Evolutionary conservation across 92 coral and sea anemone genomes (phyloP), one percentile per base, ranked within the genome.

Genomic region (Nematostella vectensis): DNA sequence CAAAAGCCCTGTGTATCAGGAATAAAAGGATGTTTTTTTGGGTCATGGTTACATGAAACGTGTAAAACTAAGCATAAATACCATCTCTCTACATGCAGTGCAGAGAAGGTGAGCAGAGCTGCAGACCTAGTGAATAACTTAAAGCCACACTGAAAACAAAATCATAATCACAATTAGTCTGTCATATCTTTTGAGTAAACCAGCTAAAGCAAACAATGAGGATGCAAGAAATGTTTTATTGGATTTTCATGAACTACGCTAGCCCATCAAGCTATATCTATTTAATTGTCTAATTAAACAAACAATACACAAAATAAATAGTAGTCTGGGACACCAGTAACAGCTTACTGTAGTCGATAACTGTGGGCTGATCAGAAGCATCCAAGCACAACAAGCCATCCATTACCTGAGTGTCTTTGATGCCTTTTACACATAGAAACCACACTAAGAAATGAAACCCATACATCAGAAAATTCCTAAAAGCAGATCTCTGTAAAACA

Each of bases 361-460:
- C n/a, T n/a, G n/a, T n/a, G n/a, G n/a, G n/a, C n/a, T n/a, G n/a
- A n/a, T n/a, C n/a, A n/a, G n/a, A n/a, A n/a, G n/a, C n/a, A n/a
- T n/a, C n/a, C n/a, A n/a, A n/a, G n/a, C n/a, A n/a, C n/a, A n/a
- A n/a, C n/a, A n/a, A n/a, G n/a, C n/a, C n/a, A n/a, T n/a, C n/a
- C 27, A 31, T 51, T 62, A 85, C 98, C 89, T 91, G 98, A 13
- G 98, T 85, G 58, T 91, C 98, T 52, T 70, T 76, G 69, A 91
- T 71, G 49, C 98, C 98, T 64, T 83, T 76, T 6, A 91, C 98
- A 75, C 98, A 91, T 31, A 91, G 87, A 57, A 87, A 86, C 98
- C 96, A 91, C 29, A 91, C 98, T 62, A 91, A 77, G 68, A 91
- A 91, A 48, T 91, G 98, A 68, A 91, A 91, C 23, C 88, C 98